phyloP scores from a whole-genome alignment of 2,113 vertebrate species.

The Seriola aureovittata region DNA sequence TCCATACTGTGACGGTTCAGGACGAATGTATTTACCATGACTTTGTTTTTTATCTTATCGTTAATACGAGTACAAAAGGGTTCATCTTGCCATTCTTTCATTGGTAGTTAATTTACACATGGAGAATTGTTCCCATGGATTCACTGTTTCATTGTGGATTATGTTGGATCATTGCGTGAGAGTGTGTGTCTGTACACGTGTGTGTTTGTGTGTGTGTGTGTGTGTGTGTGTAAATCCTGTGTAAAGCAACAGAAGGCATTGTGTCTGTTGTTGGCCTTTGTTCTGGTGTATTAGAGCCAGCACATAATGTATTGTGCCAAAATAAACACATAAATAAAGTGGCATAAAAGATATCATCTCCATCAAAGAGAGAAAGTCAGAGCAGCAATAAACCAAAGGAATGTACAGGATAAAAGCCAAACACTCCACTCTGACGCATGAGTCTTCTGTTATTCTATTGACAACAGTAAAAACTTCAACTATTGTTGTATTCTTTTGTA shows the following conservation, averaged over 20 bases:
- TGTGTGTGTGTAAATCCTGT: slow-evolving; percentile 1
- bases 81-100: not conserved
- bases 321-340: slow-evolving; percentile 24
- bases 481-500: not conserved
- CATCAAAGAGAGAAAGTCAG: slow-evolving; percentile 13
- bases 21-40: too few relatives aligned
- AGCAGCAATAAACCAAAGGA: slow-evolving; percentile 9
- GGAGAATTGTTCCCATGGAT: not conserved
- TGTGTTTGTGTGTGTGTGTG: not conserved
- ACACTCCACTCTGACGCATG: not conserved
- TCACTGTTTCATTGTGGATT: slow-evolving; percentile 20
- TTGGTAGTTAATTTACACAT: slow-evolving; percentile 4
- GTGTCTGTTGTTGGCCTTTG: slow-evolving; percentile 40
- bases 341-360: slow-evolving; percentile 11
- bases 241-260: slow-evolving; percentile 23
- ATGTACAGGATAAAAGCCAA: not conserved
- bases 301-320: slow-evolving; percentile 12
- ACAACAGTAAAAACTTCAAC: not conserved
- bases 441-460: not conserved
- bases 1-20: too few relatives aligned
- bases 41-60: not conserved
- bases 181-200: not conserved
- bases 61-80: not conserved
- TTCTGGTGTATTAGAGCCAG: slow-evolving; percentile 11
- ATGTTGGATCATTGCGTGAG: not conserved